Evolutionary conservation across 2,113 vertebrate species (phyloP).

Genomic region (Glaucomys volans): DNA sequence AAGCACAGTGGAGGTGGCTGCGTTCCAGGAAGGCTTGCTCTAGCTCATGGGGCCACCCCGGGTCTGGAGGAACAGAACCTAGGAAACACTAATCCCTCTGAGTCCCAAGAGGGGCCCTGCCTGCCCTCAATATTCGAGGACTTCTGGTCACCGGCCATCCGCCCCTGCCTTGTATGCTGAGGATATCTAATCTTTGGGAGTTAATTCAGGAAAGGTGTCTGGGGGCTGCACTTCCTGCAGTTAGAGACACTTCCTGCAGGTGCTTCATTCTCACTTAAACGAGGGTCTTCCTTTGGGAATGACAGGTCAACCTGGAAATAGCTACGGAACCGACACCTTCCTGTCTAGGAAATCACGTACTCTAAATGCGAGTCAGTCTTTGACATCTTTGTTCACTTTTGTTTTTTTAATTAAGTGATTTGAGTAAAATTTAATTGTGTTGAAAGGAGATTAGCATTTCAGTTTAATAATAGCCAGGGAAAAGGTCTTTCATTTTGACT

Average conservation of each 20-base stretch:
- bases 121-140: background rate
- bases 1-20: accelerated
- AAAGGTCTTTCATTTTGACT: slow-evolving; percentile 32
- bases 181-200: background rate
- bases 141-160: accelerated
- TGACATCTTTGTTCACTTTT: background rate
- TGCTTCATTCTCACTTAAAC: accelerated
- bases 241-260: background rate
- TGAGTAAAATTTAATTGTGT: slow-evolving; percentile 46
- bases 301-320: background rate
- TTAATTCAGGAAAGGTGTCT: background rate
- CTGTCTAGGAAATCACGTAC: accelerated
- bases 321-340: accelerated
- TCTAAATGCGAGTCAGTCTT: background rate
- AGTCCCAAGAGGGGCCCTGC: accelerated
- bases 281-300: background rate
- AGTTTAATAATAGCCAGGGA: background rate
- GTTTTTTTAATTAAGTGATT: slow-evolving; percentile 31
- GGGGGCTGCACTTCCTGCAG: background rate
- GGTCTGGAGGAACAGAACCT: background rate
- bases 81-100: background rate
- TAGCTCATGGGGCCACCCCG: background rate
- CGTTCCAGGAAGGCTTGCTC: background rate
- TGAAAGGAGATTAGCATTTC: slow-evolving; percentile 47
- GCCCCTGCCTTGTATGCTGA: background rate